Percentiles rank a stretch among this genome's conserved stretches.
phyloP scores from a whole-genome alignment of 23 tunicate genomes.

The Diplosoma virens region DNA sequence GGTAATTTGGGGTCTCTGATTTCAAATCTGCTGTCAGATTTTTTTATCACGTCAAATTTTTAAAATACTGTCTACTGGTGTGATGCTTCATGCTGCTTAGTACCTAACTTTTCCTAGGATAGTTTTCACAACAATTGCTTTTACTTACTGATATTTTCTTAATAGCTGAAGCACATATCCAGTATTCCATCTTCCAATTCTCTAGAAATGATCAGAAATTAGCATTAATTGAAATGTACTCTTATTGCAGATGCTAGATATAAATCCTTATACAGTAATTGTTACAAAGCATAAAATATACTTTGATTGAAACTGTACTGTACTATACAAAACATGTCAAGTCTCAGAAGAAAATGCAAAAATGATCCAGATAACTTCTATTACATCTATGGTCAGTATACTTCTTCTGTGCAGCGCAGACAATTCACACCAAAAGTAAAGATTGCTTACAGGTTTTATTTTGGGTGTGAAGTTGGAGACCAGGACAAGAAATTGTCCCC shows the following conservation, averaged over 20 bases:
- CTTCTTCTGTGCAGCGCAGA: neutral
- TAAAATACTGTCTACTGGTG: neutral
- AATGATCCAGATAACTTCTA: neutral
- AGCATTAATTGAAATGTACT: no score
- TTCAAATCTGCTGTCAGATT: no score
- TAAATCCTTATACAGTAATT: no score
- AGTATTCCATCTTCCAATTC: neutral
- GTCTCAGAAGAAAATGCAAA: neutral
- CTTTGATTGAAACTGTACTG: neutral
- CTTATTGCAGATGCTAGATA: no score
- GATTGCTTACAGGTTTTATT: no score
- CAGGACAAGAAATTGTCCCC: neutral
- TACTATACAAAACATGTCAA: neutral
- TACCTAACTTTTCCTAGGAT: neutral
- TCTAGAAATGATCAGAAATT: neutral
- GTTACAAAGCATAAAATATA: neutral
- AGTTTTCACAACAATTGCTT: neutral
- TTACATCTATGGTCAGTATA: neutral
- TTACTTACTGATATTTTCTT: neutral
- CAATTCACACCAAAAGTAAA: neutral
- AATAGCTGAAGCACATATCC: neutral
- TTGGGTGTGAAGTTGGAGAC: no score
- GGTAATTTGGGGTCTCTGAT: no score
- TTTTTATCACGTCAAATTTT: neutral
- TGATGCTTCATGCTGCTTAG: neutral